Evolutionary conservation across 1,140 invertebrate genomes (phyloP).

Genomic region (Zaprionus ornatus): DNA sequence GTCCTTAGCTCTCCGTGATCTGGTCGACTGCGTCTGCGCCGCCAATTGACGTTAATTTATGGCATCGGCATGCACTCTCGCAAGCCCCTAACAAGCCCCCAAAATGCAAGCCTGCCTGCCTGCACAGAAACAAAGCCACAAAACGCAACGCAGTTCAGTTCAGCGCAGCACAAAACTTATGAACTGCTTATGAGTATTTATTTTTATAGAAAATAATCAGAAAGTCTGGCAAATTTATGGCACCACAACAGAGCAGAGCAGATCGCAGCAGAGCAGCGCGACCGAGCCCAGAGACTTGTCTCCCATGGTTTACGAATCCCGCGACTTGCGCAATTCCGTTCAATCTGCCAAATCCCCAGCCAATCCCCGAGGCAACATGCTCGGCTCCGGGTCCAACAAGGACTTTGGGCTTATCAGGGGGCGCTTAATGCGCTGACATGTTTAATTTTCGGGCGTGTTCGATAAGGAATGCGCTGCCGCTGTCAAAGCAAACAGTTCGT

Average conservation of each 20-base stretch:
- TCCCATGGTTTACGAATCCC: slow-evolving; percentile 8
- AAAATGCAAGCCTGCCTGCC: slow-evolving; percentile 7
- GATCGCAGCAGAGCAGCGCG: slow-evolving; percentile 5
- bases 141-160: slow-evolving; percentile 33
- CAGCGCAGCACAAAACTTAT: slow-evolving; percentile 39
- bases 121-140: slow-evolving; percentile 53
- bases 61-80: slow-evolving; percentile 64
- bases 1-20: slow-evolving; percentile 30
- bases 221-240: slow-evolving; percentile 74
- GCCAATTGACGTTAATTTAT: slow-evolving; percentile 81
- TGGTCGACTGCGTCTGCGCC: slow-evolving; percentile 37
- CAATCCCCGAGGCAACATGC: neutral
- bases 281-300: slow-evolving; percentile 8
- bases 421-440: slow-evolving; percentile 73
- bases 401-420: slow-evolving; percentile 54
- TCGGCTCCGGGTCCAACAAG: slow-evolving; percentile 6
- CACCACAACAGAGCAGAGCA: slow-evolving; percentile 26
- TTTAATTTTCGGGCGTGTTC: slow-evolving; percentile 67
- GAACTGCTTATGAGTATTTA: slow-evolving; percentile 80
- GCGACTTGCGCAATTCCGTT: slow-evolving; percentile 40
- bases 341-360: slow-evolving; percentile 11
- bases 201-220: slow-evolving; percentile 79
- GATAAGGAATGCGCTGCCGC: slow-evolving; percentile 47
- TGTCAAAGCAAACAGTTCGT: slow-evolving; percentile 40
- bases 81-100: slow-evolving; percentile 44